Conservation (phyloP, 2,888 invertebrate genomes). For the Acanthococcus lagerstroemiae region DNA sequence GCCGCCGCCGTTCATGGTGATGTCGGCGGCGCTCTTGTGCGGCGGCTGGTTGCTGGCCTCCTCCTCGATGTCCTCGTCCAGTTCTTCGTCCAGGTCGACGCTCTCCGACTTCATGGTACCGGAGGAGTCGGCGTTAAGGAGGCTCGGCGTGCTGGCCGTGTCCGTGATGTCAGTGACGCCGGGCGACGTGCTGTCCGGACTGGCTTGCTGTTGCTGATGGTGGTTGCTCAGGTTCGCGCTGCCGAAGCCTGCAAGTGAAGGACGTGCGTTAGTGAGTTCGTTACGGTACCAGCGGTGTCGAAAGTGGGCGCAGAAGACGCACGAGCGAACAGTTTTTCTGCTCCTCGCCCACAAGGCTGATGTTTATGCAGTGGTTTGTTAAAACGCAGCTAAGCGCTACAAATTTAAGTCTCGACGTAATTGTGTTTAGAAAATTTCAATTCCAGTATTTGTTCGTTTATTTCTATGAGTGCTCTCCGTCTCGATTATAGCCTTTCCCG, state of each 20-base stretch:
- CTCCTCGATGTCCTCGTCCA: slow-evolving; percentile 54
- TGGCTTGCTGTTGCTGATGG: slow-evolving; percentile 56
- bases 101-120: slow-evolving; percentile 24
- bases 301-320: too few relatives aligned
- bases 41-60: slow-evolving; percentile 45
- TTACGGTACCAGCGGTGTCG: too few relatives aligned
- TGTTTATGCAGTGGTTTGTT: not conserved
- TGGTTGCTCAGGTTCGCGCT: slow-evolving; percentile 16
- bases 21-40: slow-evolving; percentile 36
- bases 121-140: slow-evolving; percentile 33
- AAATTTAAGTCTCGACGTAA: not conserved
- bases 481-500: too few relatives aligned
- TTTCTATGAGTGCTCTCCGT: too few relatives aligned
- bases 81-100: slow-evolving; percentile 39
- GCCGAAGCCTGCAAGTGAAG: slow-evolving; percentile 32
- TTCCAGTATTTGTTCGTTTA: too few relatives aligned
- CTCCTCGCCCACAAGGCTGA: too few relatives aligned
- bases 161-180: slow-evolving; percentile 40
- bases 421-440: too few relatives aligned
- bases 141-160: slow-evolving; percentile 37
- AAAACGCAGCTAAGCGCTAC: not conserved
- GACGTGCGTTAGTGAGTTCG: not conserved
- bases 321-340: too few relatives aligned
- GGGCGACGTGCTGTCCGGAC: slow-evolving; percentile 78
- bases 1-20: slow-evolving; percentile 42